A percentile compares a stretch with the other conserved stretches of the same genome.
These are phyloP conservation scores for Clarias pachynema DNA, from an alignment of 2,797 vertebrate species.

Conservation along the genomic window DNA sequence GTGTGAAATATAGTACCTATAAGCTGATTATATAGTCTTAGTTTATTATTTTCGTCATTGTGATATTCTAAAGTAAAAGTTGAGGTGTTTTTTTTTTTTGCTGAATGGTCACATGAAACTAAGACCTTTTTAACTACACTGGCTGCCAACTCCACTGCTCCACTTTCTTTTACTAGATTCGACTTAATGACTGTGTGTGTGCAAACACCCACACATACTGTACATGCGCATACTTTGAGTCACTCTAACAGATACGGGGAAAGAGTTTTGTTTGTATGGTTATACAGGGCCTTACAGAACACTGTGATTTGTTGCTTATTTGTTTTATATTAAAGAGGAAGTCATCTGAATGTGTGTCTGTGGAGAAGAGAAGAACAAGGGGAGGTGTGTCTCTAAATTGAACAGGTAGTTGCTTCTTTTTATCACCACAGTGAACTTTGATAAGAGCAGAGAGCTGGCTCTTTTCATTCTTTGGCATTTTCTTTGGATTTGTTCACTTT, in stretches of 20 bases:
- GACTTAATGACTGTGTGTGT: too few relatives aligned
- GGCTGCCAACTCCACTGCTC: neutral
- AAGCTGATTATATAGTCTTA: too few relatives aligned
- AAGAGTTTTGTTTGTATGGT: conserved; percentile 8
- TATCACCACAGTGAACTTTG: conserved; percentile 19
- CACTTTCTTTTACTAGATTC: neutral
- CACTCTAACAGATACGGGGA: neutral
- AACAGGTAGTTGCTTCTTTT: conserved; percentile 38
- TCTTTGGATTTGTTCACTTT: neutral
- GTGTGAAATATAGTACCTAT: too few relatives aligned
- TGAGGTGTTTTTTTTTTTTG: neutral
- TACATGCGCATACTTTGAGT: neutral
- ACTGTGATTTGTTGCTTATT: conserved; percentile 1
- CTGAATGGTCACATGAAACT: conserved; percentile 17
- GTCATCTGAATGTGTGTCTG: neutral
- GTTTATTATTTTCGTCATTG: too few relatives aligned
- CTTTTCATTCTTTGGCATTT: neutral
- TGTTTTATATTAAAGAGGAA: conserved; percentile 34
- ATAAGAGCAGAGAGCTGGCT: neutral
- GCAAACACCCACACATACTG: neutral
- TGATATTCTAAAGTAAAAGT: neutral
- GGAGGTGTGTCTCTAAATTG: conserved; percentile 38
- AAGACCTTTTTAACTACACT: conserved; percentile 9
- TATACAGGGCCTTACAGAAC: neutral
- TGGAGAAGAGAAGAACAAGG: conserved; percentile 38